Evolutionary conservation across 2,888 invertebrate genomes (phyloP).

Genomic region (Megastigmus dorsalis): DNA sequence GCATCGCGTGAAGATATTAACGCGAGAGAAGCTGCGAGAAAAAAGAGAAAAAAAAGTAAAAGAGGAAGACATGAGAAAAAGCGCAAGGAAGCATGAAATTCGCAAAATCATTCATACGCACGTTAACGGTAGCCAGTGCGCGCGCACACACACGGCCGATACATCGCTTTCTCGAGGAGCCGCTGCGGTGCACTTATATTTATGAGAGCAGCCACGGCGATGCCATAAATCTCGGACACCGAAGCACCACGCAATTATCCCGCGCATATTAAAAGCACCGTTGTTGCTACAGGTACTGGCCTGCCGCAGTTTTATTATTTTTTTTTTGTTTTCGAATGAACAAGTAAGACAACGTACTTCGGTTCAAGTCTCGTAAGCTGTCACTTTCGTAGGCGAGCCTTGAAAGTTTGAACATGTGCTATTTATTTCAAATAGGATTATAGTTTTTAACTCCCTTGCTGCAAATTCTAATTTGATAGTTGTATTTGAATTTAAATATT

Average conservation of each 20-base stretch:
- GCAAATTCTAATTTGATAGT: too few relatives aligned
- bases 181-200: slow-evolving; percentile 35
- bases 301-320: too few relatives aligned
- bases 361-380: too few relatives aligned
- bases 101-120: slow-evolving; percentile 27
- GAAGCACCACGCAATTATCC: slow-evolving; percentile 53
- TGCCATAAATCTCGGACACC: slow-evolving; percentile 47
- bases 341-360: too few relatives aligned
- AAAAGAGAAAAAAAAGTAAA: neutral
- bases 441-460: too few relatives aligned
- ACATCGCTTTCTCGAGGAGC: slow-evolving; percentile 30
- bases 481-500: too few relatives aligned
- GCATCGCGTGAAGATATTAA: slow-evolving; percentile 1
- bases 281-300: slow-evolving; percentile 54
- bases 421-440: too few relatives aligned
- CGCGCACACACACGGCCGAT: neutral
- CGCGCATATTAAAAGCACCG: slow-evolving; percentile 68
- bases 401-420: too few relatives aligned
- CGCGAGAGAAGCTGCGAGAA: neutral
- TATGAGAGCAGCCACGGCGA: slow-evolving; percentile 38
- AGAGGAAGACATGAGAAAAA: neutral
- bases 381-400: too few relatives aligned
- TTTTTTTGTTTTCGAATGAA: too few relatives aligned
- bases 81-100: slow-evolving; percentile 30
- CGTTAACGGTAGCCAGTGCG: slow-evolving; percentile 47